Percentiles rank a stretch among this genome's conserved stretches.
phyloP scores from a whole-genome alignment of 2,113 vertebrate genomes.

The Thunnus maccoyii region DNA sequence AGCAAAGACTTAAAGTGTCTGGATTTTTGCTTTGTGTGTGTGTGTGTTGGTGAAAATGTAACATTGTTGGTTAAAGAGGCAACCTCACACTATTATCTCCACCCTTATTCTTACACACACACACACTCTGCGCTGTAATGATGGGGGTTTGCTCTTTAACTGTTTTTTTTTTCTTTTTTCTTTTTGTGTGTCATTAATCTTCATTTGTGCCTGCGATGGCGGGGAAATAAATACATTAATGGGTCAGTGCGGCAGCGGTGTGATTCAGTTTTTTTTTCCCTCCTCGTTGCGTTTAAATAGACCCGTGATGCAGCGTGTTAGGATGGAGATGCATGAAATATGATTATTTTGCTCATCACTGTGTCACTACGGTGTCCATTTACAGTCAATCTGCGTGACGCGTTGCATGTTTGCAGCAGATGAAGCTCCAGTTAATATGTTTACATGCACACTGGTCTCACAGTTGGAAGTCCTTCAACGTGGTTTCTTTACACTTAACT shows the following conservation, averaged over 20 bases:
- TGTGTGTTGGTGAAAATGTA: slow-evolving; percentile 13
- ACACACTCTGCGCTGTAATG: slow-evolving; percentile 13
- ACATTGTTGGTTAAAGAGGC: slow-evolving; percentile 14
- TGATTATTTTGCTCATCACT: slow-evolving; percentile 29
- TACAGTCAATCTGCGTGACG: neutral
- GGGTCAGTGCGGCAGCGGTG: slow-evolving; percentile 35
- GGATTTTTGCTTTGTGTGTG: slow-evolving; percentile 12
- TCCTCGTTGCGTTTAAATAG: neutral
- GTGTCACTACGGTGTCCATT: neutral
- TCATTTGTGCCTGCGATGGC: slow-evolving; percentile 34
- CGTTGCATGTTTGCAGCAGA: neutral
- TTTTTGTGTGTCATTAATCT: slow-evolving; percentile 57
- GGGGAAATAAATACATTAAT: slow-evolving; percentile 51
- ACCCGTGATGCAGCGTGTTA: slow-evolving; percentile 10
- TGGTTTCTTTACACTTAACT: too few species aligned
- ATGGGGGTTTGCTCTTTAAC: slow-evolving; percentile 11
- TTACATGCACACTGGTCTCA: too few species aligned
- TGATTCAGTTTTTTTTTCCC: neutral
- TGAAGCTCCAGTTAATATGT: too few species aligned
- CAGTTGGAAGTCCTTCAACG: too few species aligned
- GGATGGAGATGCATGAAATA: slow-evolving; percentile 23
- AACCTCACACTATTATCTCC: slow-evolving; percentile 35
- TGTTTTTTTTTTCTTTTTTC: slow-evolving; percentile 1
- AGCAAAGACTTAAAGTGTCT: neutral
- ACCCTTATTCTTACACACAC: slow-evolving; percentile 5